Conservation (phyloP, 2,113 vertebrate species). For the Prietella phreatophila region DNA sequence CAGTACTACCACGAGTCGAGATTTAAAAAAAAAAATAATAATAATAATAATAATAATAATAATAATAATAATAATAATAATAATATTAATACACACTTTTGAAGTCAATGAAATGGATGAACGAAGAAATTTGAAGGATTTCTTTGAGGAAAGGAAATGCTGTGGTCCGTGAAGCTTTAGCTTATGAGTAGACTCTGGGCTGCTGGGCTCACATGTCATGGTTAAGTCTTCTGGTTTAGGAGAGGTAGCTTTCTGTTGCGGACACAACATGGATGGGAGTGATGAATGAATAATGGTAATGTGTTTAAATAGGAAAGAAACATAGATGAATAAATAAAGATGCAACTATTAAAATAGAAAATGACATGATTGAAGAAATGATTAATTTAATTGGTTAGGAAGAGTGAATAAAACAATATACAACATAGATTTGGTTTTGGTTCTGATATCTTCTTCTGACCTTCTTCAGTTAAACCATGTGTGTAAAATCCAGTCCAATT, state of each 20-base stretch:
- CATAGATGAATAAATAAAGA: neutral
- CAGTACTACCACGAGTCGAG: neutral
- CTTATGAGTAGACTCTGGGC: conserved; percentile 57
- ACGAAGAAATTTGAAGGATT: conserved; percentile 66
- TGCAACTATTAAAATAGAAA: neutral
- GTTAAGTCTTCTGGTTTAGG: conserved; percentile 64
- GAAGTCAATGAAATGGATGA: conserved; percentile 34
- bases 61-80: neutral
- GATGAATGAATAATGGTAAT: neutral
- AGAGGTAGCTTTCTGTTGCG: conserved; percentile 68
- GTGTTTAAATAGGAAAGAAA: neutral
- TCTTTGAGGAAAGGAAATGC: conserved; percentile 63
- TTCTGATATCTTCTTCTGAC: neutral
- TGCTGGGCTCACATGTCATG: conserved; percentile 60
- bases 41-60: neutral
- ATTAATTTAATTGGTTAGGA: neutral
- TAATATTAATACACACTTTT: neutral
- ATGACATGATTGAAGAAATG: neutral
- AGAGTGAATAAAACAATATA: conserved; percentile 12
- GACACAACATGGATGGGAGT: conserved; percentile 63
- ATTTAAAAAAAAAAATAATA: neutral
- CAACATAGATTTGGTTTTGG: neutral
- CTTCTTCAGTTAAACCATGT: neutral
- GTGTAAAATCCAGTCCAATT: neutral
- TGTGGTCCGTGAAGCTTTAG: conserved; percentile 68